Percentiles rank a stretch among this genome's conserved stretches.
Evolutionary conservation across 2,888 invertebrate genomes (phyloP).

Genomic region (Anoplius nigerrimus): DNA sequence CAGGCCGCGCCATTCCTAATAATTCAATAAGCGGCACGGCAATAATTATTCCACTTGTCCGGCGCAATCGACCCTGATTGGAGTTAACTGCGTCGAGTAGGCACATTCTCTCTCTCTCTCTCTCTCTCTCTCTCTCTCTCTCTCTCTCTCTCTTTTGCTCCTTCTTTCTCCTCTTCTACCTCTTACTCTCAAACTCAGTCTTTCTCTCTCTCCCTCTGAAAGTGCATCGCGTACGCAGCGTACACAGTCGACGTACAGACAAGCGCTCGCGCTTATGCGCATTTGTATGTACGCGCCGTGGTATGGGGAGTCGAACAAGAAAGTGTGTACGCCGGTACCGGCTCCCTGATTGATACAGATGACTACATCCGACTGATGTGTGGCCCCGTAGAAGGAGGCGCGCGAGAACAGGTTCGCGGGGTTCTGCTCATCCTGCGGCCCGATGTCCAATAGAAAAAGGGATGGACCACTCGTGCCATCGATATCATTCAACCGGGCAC

Average conservation of each 20-base stretch:
- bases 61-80: slow-evolving; percentile 62
- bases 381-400: slow-evolving; percentile 47
- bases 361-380: slow-evolving; percentile 62
- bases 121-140: neutral
- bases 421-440: slow-evolving; percentile 17
- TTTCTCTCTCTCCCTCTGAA: no score
- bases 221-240: no score
- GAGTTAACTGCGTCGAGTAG: slow-evolving; percentile 50
- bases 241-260: no score
- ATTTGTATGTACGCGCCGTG: neutral
- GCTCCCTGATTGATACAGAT: slow-evolving; percentile 66
- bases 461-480: slow-evolving; percentile 16
- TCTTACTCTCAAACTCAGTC: neutral
- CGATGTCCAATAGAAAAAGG: slow-evolving; percentile 29
- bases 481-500: slow-evolving; percentile 12
- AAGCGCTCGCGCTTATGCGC: neutral
- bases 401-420: slow-evolving; percentile 50
- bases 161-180: neutral
- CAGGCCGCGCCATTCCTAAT: slow-evolving; percentile 32
- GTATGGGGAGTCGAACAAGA: slow-evolving; percentile 41
- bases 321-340: slow-evolving; percentile 50
- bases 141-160: neutral
- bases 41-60: slow-evolving; percentile 62
- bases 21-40: slow-evolving; percentile 57
- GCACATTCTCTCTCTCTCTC: slow-evolving; percentile 12